phyloP scores from a whole-genome alignment of 2,888 invertebrate genomes.

The Tipula vernalis region DNA sequence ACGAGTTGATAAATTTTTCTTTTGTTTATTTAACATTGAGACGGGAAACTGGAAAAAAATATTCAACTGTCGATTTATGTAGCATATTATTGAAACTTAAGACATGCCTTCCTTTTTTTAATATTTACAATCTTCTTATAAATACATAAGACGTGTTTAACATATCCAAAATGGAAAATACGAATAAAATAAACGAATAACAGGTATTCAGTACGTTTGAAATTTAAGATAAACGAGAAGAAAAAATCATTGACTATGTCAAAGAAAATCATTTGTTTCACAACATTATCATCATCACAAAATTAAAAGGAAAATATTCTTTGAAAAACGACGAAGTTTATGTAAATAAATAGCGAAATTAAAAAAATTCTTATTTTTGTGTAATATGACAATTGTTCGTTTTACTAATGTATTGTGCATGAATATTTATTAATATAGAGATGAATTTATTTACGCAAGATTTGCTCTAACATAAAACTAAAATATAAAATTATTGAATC shows the following conservation, averaged over 20 bases:
- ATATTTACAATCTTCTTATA: not conserved
- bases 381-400: too few relatives aligned
- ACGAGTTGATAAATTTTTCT: not conserved
- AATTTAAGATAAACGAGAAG: not conserved
- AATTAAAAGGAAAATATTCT: too few relatives aligned
- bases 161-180: not conserved
- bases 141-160: not conserved
- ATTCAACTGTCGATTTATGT: not conserved
- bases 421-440: too few relatives aligned
- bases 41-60: not conserved
- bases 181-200: not conserved
- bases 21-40: not conserved
- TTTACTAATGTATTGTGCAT: too few relatives aligned
- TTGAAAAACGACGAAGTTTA: too few relatives aligned
- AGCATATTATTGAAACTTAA: not conserved
- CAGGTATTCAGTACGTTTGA: not conserved
- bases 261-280: too few relatives aligned
- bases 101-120: not conserved
- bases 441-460: too few relatives aligned
- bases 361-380: too few relatives aligned
- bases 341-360: too few relatives aligned
- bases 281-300: too few relatives aligned
- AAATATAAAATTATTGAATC: too few relatives aligned
- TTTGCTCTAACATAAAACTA: too few relatives aligned
- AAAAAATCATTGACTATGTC: not conserved